Conservation (phyloP, 2,113 vertebrate genomes). For the Gorsachius goisagi region DNA sequence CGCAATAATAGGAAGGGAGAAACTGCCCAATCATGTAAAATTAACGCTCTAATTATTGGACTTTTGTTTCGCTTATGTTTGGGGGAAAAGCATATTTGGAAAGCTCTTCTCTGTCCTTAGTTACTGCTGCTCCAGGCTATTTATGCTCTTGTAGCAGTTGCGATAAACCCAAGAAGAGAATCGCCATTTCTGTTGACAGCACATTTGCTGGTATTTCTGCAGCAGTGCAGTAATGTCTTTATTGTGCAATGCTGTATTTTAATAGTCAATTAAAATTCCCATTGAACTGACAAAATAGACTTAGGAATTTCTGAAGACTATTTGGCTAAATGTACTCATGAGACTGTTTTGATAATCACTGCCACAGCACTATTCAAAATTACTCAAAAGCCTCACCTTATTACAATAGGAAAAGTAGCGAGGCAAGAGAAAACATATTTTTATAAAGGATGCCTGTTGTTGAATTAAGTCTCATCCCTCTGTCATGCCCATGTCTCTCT, state of each 20-base stretch:
- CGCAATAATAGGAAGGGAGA: not conserved
- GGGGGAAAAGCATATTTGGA: not conserved
- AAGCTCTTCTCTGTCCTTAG: not conserved
- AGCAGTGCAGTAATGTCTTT: conserved; percentile 14
- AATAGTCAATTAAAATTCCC: conserved; percentile 49
- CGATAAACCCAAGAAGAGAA: not conserved
- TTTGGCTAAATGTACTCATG: conserved; percentile 23
- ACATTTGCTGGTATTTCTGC: conserved; percentile 15
- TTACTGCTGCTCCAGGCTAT: not conserved
- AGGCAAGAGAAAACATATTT: not conserved
- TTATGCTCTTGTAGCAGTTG: not conserved
- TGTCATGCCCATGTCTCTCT: not conserved
- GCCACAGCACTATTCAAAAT: not conserved
- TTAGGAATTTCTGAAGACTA: conserved; percentile 7
- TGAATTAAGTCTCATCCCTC: not conserved
- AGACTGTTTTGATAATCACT: conserved; percentile 15
- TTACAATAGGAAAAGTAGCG: not conserved
- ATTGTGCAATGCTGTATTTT: conserved; percentile 20
- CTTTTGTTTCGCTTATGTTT: not conserved
- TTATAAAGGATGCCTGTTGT: not conserved
- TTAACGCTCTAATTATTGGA: not conserved
- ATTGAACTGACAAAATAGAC: conserved; percentile 46
- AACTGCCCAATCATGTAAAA: not conserved
- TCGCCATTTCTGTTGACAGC: not conserved
- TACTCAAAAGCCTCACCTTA: not conserved